These are phyloP conservation scores for Rhombomys opimus DNA, from an alignment of 2,113 vertebrate species.

Conservation along the genomic window DNA sequence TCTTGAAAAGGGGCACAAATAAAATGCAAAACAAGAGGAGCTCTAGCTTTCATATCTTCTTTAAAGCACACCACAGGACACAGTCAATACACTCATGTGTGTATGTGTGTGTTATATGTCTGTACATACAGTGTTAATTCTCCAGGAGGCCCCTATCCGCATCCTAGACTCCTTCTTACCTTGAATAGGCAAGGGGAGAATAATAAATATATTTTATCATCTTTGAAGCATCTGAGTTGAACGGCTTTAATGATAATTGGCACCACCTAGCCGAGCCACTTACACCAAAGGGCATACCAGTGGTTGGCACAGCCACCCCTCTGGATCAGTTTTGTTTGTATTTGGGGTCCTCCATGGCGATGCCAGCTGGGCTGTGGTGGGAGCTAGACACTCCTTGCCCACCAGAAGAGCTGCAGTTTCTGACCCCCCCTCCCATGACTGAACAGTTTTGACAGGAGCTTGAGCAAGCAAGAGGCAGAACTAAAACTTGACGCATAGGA, in stretches of 20 bases:
- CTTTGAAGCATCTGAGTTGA: constrained; percentile 56
- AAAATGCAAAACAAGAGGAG: constrained; percentile 1
- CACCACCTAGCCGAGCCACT: neutral
- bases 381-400: neutral
- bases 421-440: neutral
- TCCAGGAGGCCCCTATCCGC: neutral
- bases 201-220: neutral
- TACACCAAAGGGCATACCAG: neutral
- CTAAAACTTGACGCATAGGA: neutral
- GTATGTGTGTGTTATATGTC: neutral
- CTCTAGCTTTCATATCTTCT: constrained; percentile 21
- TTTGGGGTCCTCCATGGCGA: neutral
- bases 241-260: neutral
- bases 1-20: neutral
- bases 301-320: neutral
- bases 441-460: constrained; percentile 16
- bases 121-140: neutral
- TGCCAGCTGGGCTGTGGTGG: neutral
- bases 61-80: neutral
- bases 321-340: neutral
- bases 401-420: neutral
- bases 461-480: constrained; percentile 43
- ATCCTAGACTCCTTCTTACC: constrained; percentile 49
- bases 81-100: neutral
- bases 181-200: constrained; percentile 11